Evolutionary conservation across 2,113 vertebrate species (phyloP), one percentile per base, ranked within the genome.

Genomic region (Narcine bancroftii): DNA sequence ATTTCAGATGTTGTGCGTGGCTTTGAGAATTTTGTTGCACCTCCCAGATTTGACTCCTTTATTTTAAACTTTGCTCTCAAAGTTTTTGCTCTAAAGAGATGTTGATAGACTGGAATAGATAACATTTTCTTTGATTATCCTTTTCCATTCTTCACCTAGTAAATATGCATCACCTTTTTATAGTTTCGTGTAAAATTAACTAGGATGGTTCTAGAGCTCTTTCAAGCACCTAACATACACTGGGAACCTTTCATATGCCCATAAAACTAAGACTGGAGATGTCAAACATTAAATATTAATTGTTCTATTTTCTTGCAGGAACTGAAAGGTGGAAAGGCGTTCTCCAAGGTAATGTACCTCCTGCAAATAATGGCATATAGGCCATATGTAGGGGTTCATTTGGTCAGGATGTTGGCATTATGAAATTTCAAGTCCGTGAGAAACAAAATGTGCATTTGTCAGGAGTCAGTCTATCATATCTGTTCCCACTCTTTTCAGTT

Each of bases 301-400:
- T 93, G 93, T 94, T 94, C 94, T 96, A 95, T 96, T 96, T 95
- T 94, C n/a, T 95, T 96, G 93, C 95, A 99, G 99, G 99, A 99
- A 94, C 97, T 99, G 94, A 99, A 99, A 96, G 99, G 99, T 92
- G 99, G 99, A 94, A 99, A 99, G 95, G 94, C 98, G 1, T 99
- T 97, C 93, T 97, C 97, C 92, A 99, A 99, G 98, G 99, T 99
- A 98, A 96, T 97, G 93, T 45, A 69, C 42, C 42, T 45, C 29
- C 0, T 69, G 42, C 63, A 91, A 17, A 65, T 39, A 19, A 6
- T 91, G 63, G 60, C 63, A 15, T 45, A 19, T 89, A 29, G 26
- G 39, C 1, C 6, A 83, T 53, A 42, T 71, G 6, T 19, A 24
- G 1, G 39, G 9, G 9, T 71, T 91, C 11, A 45, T 21, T 9